Conservation (phyloP, 2,888 invertebrate genomes). For the Quadroppia sp. region DNA sequence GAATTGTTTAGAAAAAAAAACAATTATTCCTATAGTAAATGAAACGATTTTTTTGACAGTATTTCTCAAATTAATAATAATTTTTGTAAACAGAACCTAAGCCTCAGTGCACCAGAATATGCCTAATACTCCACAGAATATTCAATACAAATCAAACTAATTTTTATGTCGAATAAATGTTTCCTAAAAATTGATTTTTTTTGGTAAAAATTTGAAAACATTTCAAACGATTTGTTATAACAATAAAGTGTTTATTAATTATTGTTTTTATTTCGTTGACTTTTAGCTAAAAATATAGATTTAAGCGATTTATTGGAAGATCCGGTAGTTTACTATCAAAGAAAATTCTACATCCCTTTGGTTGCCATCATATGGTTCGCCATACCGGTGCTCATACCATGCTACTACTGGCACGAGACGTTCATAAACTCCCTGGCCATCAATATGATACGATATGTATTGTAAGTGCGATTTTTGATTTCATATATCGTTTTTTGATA, state of each 20-base stretch:
- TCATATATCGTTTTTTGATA: no score
- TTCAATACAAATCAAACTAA: no score
- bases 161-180: no score
- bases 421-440: constrained; percentile 74
- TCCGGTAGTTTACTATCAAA: constrained; percentile 55
- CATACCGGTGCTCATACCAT: constrained; percentile 63
- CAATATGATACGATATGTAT: constrained; percentile 70
- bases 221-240: neutral
- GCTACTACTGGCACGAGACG: constrained; percentile 76
- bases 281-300: constrained; percentile 52
- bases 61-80: no score
- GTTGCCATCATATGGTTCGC: constrained; percentile 54
- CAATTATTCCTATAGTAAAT: no score
- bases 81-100: no score
- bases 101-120: no score
- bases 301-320: constrained; percentile 55
- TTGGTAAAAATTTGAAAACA: neutral
- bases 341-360: constrained; percentile 54
- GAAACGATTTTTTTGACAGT: no score
- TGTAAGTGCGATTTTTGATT: constrained; percentile 50
- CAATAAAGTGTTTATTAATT: constrained; percentile 49
- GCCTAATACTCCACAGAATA: no score
- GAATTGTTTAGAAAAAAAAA: no score
- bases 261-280: neutral
- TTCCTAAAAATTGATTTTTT: neutral